A percentile compares a stretch with the other conserved stretches of the same genome.
phyloP scores from a whole-genome alignment of 2,888 invertebrate species.

The Drosophila incognita region DNA sequence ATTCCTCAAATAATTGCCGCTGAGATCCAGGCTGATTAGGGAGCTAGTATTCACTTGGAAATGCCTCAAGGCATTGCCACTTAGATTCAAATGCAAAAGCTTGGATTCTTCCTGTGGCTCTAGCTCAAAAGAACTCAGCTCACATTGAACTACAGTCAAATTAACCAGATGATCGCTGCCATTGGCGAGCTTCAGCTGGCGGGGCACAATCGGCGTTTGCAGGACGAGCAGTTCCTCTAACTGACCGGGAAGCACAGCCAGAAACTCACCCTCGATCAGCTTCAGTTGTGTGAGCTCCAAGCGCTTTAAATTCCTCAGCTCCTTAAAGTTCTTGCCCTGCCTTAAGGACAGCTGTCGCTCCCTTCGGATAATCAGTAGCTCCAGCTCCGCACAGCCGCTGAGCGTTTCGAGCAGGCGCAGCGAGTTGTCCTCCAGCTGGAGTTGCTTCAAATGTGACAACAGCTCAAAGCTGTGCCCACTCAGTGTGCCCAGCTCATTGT shows the following conservation, averaged over 20 bases:
- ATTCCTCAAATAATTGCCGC: constrained; percentile 70
- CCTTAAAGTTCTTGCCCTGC: constrained; percentile 43
- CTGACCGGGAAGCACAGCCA: constrained; percentile 65
- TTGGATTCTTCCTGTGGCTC: constrained; percentile 36
- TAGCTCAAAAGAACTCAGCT: constrained; percentile 58
- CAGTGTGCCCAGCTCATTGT: constrained; percentile 77
- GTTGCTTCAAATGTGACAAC: constrained; percentile 51
- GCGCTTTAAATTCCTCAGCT: constrained; percentile 26
- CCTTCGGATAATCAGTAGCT: constrained; percentile 48
- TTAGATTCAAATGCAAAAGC: constrained; percentile 72
- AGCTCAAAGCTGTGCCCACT: constrained; percentile 58
- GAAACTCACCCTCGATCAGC: constrained; percentile 53
- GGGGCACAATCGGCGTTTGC: constrained; percentile 59
- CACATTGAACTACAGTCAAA: constrained; percentile 69
- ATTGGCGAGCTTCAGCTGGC: constrained; percentile 31
- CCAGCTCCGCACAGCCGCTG: constrained; percentile 50
- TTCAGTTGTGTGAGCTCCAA: constrained; percentile 62
- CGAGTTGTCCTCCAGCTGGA: constrained; percentile 71
- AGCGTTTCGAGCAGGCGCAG: constrained; percentile 66
- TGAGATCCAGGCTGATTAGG: constrained; percentile 77
- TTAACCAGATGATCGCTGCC: constrained; percentile 53
- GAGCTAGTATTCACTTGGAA: constrained; percentile 21
- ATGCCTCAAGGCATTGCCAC: constrained; percentile 70
- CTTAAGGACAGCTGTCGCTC: constrained; percentile 64
- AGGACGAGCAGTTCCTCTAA: constrained; percentile 61